Base-by-base conservation (phyloP, 2,888 invertebrate species). In the Orthonychiurus folsomi region DNA sequence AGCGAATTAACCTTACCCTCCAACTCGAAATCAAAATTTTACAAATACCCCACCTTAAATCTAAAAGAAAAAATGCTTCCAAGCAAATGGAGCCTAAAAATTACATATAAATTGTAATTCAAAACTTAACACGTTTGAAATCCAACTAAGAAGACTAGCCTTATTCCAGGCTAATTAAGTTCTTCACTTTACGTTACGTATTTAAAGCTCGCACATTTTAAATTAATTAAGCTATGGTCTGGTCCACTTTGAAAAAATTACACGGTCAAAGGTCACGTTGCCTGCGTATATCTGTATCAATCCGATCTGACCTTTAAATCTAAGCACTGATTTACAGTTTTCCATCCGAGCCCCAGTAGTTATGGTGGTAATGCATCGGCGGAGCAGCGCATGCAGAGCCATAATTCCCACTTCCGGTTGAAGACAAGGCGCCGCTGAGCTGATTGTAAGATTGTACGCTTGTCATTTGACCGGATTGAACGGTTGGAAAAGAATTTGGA, bases 361-460 rank as follows among this genome's bases (percentile, higher is more conserved):
- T 67, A 64, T 72, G 70, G 57, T 71, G 66, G 27, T 69, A 66
- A 47, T 64, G 66, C 48, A 37, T 64, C 25, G 50, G 18, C 9
- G 63, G 52, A 21, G 64, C 56, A 54, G 62, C 37, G 55, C 63
- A 66, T 9, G 65, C 63, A 18, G 67, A 66, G 1, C 65, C 62
- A 23, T 59, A 59, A 3, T 50, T 56, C n/a, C 60, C 64, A 27
- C 52, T 26, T 18, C 27, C 37, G 37, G 37, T 52, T 18, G 62
- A 60, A 23, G 64, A 63, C 12, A 69, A 55, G 21, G 63, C 61
- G n/a, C 66, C 63, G 28, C 68, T 61, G 3, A 72, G 63, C 53
- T 69, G 72, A 54, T 70, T 70, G 66, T 69, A 72, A 12, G 72
- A 69, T 52, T 64, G 59, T 60, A 69, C 67, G 2, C 68, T 58